Conservation (phyloP, 2,113 vertebrate species). For the Arenaria interpres region DNA sequence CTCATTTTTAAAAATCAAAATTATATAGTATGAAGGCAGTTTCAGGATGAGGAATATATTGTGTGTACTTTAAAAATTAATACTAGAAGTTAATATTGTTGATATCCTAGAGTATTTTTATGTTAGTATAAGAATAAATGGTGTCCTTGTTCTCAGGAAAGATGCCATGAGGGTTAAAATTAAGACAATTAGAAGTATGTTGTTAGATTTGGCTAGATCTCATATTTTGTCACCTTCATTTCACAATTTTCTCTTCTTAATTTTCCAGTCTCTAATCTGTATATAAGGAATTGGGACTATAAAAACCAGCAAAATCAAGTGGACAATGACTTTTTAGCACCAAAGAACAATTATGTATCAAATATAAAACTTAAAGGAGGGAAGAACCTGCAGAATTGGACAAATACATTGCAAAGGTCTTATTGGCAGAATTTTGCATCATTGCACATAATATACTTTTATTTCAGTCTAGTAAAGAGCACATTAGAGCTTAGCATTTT, state of each 20-base stretch:
- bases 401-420: neutral
- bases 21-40: neutral
- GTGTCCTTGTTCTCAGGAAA: neutral
- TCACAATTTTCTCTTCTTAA: neutral
- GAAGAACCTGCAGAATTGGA: neutral
- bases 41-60: neutral
- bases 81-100: neutral
- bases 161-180: neutral
- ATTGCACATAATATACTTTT: neutral
- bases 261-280: neutral
- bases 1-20: neutral
- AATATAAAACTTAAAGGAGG: neutral
- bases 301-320: neutral
- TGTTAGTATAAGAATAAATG: neutral
- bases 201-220: neutral
- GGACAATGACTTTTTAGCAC: neutral
- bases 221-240: neutral
- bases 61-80: neutral
- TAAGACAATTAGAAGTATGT: neutral
- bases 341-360: neutral
- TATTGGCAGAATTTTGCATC: neutral
- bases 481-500: neutral
- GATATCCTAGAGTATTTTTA: neutral
- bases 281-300: neutral
- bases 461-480: neutral